Base-by-base conservation (phyloP, 2,113 vertebrate genomes). In the Pygoscelis adeliae region DNA sequence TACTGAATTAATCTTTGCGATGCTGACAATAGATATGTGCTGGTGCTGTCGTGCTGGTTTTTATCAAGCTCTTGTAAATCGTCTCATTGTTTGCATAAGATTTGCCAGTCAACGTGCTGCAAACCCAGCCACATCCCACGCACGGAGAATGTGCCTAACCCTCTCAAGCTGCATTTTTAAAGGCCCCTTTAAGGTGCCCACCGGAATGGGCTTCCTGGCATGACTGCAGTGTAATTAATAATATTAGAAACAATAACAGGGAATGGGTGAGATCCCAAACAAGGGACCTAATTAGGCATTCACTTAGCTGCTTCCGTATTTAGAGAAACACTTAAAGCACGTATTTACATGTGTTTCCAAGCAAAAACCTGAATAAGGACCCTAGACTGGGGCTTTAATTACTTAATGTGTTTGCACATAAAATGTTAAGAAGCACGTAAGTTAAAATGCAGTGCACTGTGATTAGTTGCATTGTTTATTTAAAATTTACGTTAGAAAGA, bases 111-210 rank as follows among this genome's bases (percentile, higher is more conserved):
- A 13, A 5, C 0, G 2, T 47, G 50, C 50, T 2, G 2, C 52
- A 44, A 42, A 27, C 29, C 17, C 10, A 2, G 59, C 38, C 22
- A 3, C 3, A 0, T 46, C 52, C 50, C 55, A 2, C 3, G 0
- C 3, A 0, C 10, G 21, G 29, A 58, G 20, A 55, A 32, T 2
- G 29, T 17, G 23, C 82, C 15, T 6, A 20, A 65, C 17, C 9
- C 29, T 36, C 38, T 81, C 20, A 2, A 38, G 27, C 19, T 27
- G 67, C 25, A 3, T 30, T 40, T 38, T n/a, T 15, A 26, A 61
- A 63, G 23, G 44, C 17, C 12, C 10, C 69, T 76, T 56, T 26
- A 40, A 65, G 49, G 32, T 56, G 22, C 42, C 78, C 27, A 6
- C 27, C 42, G 14, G 40, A 30, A 84, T 3, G 8, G 53, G 27